Conservation (phyloP, 2,113 vertebrate species). For the Balaeniceps rex region DNA sequence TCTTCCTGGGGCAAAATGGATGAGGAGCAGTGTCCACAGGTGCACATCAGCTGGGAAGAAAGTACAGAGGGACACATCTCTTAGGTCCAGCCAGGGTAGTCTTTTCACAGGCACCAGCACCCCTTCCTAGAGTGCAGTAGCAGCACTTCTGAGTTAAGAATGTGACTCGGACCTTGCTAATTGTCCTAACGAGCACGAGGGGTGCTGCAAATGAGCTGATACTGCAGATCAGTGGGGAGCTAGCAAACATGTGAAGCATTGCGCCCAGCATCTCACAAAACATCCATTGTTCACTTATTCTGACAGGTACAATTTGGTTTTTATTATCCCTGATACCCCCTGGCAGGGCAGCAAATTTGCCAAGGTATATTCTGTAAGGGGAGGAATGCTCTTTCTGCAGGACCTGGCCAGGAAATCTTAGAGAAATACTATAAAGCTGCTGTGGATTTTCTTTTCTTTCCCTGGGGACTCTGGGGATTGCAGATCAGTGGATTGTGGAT, state of each 20-base stretch:
- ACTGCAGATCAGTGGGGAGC: neutral
- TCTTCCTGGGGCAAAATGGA: neutral
- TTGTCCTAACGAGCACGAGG: neutral
- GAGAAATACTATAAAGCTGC: neutral
- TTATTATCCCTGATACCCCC: neutral
- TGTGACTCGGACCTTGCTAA: neutral
- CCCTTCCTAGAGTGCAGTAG: neutral
- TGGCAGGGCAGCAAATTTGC: neutral
- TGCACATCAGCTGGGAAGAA: neutral
- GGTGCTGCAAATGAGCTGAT: neutral
- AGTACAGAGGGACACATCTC: neutral
- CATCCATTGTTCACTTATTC: neutral
- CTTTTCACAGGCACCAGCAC: neutral
- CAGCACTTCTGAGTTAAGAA: neutral
- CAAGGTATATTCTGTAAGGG: neutral
- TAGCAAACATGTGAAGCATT: neutral
- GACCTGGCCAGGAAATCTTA: neutral
- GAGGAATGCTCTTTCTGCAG: neutral
- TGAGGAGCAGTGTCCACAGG: accelerated
- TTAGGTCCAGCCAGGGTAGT: neutral
- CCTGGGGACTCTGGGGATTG: neutral
- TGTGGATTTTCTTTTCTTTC: conserved; percentile 1
- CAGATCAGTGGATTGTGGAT: conserved; percentile 19
- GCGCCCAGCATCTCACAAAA: neutral
- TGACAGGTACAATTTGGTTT: neutral